Evolutionary conservation across 1,140 invertebrate genomes (phyloP).

Genomic region (Drosophila lacertosa): DNA sequence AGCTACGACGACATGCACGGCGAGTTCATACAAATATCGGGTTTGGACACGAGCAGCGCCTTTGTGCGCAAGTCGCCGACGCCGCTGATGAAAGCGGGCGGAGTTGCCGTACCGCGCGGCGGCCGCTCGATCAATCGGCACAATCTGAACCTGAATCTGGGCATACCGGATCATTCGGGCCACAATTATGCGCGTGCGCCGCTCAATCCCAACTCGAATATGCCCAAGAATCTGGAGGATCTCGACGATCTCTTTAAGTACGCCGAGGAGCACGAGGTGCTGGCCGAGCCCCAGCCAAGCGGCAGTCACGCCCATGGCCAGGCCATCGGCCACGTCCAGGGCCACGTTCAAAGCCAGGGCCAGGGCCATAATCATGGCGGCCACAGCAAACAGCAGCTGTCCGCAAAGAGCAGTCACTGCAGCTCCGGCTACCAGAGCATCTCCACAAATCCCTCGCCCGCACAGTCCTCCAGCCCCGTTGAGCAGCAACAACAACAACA

Average conservation of each 20-base stretch:
- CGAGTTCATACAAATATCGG: constrained; percentile 84
- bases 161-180: constrained; percentile 81
- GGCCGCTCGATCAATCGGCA: constrained; percentile 43
- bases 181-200: constrained; percentile 83
- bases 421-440: constrained; percentile 96
- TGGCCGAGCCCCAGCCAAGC: constrained; percentile 71
- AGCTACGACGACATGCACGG: constrained; percentile 79
- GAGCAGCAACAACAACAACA: constrained; percentile 88
- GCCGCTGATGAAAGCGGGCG: constrained; percentile 81
- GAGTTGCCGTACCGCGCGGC: background rate
- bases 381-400: constrained; percentile 84
- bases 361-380: constrained; percentile 50
- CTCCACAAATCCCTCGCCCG: constrained; percentile 89
- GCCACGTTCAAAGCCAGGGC: constrained; percentile 73
- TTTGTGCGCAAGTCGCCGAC: constrained; percentile 86
- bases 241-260: constrained; percentile 89
- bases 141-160: constrained; percentile 78
- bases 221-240: constrained; percentile 88
- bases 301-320: constrained; percentile 76
- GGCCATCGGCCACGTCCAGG: constrained; percentile 3
- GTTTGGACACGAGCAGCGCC: constrained; percentile 85
- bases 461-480: constrained; percentile 95
- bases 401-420: constrained; percentile 89
- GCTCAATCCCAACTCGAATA: constrained; percentile 83
- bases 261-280: constrained; percentile 87